A percentile compares a stretch with the other conserved stretches of the same genome.
These are phyloP conservation scores for Eretmocerus hayati DNA, from an alignment of 2,888 invertebrate genomes.

Conservation along the genomic window DNA sequence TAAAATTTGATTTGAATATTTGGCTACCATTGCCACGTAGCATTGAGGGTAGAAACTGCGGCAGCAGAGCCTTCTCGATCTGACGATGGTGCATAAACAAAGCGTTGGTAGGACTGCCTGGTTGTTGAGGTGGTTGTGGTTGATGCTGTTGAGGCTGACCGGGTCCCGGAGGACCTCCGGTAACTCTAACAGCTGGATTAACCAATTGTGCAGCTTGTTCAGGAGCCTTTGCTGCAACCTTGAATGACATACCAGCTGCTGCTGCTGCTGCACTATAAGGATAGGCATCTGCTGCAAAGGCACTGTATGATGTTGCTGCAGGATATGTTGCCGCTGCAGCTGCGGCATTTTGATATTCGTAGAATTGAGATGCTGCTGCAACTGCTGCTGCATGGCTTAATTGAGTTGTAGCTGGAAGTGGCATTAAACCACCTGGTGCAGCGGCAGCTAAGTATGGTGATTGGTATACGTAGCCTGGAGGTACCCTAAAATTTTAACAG, in stretches of 20 bases:
- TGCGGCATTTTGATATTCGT: constrained; percentile 72
- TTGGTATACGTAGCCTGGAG: constrained; percentile 71
- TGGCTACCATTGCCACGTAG: constrained; percentile 44
- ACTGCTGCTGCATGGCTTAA: constrained; percentile 69
- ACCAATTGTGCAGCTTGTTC: too few species aligned
- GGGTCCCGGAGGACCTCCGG: not conserved
- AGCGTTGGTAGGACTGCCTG: constrained; percentile 30
- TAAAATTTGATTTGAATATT: not conserved
- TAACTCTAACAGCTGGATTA: too few species aligned
- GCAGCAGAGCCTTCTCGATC: constrained; percentile 37
- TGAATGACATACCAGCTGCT: constrained; percentile 23
- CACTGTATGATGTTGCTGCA: constrained; percentile 46
- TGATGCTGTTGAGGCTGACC: constrained; percentile 21
- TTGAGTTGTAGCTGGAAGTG: constrained; percentile 55
- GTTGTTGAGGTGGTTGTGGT: constrained; percentile 26
- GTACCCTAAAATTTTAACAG: constrained; percentile 63
- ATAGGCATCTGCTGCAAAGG: constrained; percentile 45
- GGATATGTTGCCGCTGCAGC: constrained; percentile 65
- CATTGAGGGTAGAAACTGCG: constrained; percentile 41
- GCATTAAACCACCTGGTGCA: constrained; percentile 61
- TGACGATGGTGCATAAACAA: constrained; percentile 35
- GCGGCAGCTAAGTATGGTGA: constrained; percentile 62
- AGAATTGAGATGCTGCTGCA: constrained; percentile 75
- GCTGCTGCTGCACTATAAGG: constrained; percentile 49
- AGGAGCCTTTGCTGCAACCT: constrained; percentile 18